These are phyloP conservation scores for Amphiduros pacificus DNA, from an alignment of 2,888 invertebrate genomes.

Conservation along the genomic window DNA sequence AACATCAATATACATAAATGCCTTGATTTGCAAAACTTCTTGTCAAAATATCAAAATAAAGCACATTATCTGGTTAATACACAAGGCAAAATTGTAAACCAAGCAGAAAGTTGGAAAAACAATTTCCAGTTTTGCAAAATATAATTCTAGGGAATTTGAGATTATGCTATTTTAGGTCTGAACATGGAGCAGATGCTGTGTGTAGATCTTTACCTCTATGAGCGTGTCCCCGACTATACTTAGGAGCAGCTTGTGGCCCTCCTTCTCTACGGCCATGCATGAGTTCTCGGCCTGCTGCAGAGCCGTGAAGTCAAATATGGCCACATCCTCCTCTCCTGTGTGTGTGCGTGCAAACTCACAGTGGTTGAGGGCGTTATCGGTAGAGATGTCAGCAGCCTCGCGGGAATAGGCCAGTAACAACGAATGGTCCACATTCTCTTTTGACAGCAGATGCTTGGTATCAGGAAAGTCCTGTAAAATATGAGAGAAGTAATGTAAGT, in stretches of 20 bases:
- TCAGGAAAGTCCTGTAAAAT: conserved; percentile 64
- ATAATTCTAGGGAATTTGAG: too few species aligned
- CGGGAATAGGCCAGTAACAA: conserved; percentile 84
- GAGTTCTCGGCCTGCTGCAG: conserved; percentile 28
- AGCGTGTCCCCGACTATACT: conserved; percentile 91
- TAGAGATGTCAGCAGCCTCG: conserved; percentile 72
- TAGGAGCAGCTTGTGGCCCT: conserved; percentile 78
- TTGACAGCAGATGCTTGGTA: conserved; percentile 80
- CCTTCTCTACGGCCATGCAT: conserved; percentile 66
- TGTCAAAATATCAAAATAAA: too few species aligned
- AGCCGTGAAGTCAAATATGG: conserved; percentile 34
- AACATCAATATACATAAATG: too few species aligned
- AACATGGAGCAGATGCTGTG: too few species aligned
- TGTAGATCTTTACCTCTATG: conserved; percentile 75
- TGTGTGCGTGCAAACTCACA: conserved; percentile 23
- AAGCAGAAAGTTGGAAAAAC: too few species aligned
- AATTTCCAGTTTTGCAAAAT: too few species aligned
- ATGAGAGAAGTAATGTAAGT: too few species aligned
- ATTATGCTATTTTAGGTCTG: too few species aligned
- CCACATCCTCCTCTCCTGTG: conserved; percentile 28
- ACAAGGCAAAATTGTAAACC: too few species aligned
- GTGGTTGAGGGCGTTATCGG: conserved; percentile 2
- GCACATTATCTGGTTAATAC: too few species aligned
- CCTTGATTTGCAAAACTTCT: too few species aligned
- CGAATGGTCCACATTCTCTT: conserved; percentile 84